Evolutionary conservation across 2,797 vertebrate genomes (phyloP), one percentile per base, ranked within the genome.

Genomic region (Sternarchorhynchus goeldii): DNA sequence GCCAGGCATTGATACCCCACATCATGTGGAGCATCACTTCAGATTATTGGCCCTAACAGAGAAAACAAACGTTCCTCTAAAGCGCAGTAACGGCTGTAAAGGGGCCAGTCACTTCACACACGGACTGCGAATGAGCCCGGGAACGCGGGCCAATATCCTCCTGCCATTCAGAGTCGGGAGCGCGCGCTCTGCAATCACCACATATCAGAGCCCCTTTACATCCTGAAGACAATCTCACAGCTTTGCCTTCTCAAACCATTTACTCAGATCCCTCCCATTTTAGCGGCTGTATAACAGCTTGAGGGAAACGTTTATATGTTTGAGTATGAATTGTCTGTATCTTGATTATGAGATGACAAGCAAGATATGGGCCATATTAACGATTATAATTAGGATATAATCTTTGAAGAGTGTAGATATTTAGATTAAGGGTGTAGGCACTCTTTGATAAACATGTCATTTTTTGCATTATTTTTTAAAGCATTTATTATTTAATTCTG

Each of bases 1-100:
- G 75, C 78, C 73, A 70, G 58, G 53, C 77, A 74, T 58, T 71
- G 77, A 82, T 75, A 45, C 76, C 55, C 79, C 67, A 25, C 78
- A 84, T 87, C 77, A 82, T 77, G 69, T 87, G 84, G 80, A 87
- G 86, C 82, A 84, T 86, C 85, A 88, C 84, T 86, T 84, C 82
- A 83, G 65, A 86, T 88, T 87, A 88, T 85, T 84, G 83, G 82
- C 73, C 65, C 80, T 86, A 84, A 84, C 75, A 69, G 76, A 77
- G 82, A 87, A 85, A 80, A 84, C 79, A 85, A 87, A 83, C 77
- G 79, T 87, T 83, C 70, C 76, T 50, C 81, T 68, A 82, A 75
- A 81, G 75, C 72, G 68, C 70, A 41, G 78, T 82, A 83, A 78
- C 81, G 76, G 76, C 75, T 83, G 73, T 79, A 82, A 84, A 70